Percentiles rank a stretch among this genome's conserved stretches.
Conservation (phyloP, 2,888 invertebrate species). For the Apotomis betuletana region DNA sequence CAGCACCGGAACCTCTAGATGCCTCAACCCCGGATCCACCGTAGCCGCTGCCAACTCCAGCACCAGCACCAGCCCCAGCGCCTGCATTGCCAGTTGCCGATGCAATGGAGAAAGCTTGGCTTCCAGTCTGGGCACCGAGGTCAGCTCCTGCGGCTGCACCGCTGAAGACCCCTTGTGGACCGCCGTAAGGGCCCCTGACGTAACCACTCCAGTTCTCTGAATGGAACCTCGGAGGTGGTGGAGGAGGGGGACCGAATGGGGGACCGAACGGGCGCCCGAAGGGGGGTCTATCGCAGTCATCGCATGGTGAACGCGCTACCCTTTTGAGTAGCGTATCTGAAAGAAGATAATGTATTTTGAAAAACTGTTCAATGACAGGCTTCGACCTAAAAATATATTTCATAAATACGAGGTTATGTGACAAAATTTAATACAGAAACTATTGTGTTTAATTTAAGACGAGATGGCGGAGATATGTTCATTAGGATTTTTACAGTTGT, state of each 20-base stretch:
- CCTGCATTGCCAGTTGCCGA: slow-evolving; percentile 43
- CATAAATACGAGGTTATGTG: not conserved
- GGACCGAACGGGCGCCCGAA: slow-evolving; percentile 43
- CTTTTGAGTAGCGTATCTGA: slow-evolving; percentile 51
- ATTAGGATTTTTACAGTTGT: slow-evolving; percentile 14
- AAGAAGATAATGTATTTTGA: slow-evolving; percentile 41
- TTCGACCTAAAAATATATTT: no score
- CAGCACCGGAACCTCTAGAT: slow-evolving; percentile 27
- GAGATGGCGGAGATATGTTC: not conserved
- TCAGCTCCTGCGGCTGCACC: slow-evolving; percentile 59
- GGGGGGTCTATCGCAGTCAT: slow-evolving; percentile 45
- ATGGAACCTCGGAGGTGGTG: slow-evolving; percentile 53
- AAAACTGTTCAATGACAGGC: not conserved
- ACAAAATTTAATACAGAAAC: no score
- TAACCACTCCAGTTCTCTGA: slow-evolving; percentile 68
- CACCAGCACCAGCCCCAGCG: not conserved
- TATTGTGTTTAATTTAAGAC: no score
- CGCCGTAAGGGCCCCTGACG: slow-evolving; percentile 54
- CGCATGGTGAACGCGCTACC: slow-evolving; percentile 54
- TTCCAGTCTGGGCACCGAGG: slow-evolving; percentile 49
- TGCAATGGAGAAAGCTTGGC: slow-evolving; percentile 60
- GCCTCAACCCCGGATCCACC: slow-evolving; percentile 6
- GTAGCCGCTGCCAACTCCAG: slow-evolving; percentile 6
- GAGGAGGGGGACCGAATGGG: slow-evolving; percentile 20
- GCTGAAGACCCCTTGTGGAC: slow-evolving; percentile 62